phyloP scores from a whole-genome alignment of 2,888 invertebrate genomes.

The Malthinus flaveolus region DNA sequence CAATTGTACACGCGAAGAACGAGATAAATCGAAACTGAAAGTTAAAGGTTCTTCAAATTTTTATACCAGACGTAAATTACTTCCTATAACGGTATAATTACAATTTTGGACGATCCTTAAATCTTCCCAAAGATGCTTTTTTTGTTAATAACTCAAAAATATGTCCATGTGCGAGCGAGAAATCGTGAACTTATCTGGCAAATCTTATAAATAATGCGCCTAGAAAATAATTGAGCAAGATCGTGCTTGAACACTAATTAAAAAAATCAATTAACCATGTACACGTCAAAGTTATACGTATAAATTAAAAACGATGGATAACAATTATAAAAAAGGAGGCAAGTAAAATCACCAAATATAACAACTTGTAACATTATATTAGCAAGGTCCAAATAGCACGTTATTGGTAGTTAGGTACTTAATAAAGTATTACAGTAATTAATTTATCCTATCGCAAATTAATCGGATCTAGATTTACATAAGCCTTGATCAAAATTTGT shows the following conservation, averaged over 20 bases:
- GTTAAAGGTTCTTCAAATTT: too few relatives aligned
- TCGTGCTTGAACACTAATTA: constrained; percentile 8
- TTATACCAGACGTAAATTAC: too few relatives aligned
- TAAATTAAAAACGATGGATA: constrained; percentile 12
- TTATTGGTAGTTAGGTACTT: background rate
- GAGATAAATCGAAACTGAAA: too few relatives aligned
- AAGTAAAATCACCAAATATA: constrained; percentile 15
- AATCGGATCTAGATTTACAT: constrained; percentile 19
- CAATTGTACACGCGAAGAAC: too few relatives aligned
- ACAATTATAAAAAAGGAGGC: constrained; percentile 9
- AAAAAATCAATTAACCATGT: constrained; percentile 11
- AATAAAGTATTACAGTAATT: constrained; percentile 20
- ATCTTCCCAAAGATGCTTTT: too few relatives aligned
- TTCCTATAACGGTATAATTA: too few relatives aligned
- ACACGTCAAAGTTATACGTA: constrained; percentile 7
- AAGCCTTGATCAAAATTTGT: constrained; percentile 16
- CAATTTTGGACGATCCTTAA: too few relatives aligned
- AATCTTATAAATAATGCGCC: background rate
- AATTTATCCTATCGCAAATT: constrained; percentile 22
- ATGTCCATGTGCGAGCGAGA: too few relatives aligned
- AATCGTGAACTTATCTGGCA: too few relatives aligned
- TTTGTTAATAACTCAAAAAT: too few relatives aligned
- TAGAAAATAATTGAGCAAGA: constrained; percentile 1
- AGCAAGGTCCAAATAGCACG: constrained; percentile 10
- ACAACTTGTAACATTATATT: constrained; percentile 7